These are phyloP conservation scores for Caenorhabditis brenneri DNA, from an alignment of 1,140 invertebrate species.

Conservation along the genomic window DNA sequence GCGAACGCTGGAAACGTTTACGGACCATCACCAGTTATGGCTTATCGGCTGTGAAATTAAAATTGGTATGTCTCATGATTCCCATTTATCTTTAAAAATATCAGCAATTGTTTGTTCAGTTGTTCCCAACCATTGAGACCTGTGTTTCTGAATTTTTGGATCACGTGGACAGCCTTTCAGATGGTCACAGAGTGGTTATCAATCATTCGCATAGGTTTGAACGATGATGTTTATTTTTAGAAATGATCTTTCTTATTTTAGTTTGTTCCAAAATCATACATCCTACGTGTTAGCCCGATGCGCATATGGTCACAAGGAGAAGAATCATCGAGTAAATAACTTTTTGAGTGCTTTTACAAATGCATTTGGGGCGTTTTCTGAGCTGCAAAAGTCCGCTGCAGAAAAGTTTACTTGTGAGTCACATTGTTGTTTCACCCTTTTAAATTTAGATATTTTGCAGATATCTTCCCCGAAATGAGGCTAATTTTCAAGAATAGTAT, in stretches of 20 bases:
- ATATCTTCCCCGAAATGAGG: slow-evolving; percentile 21
- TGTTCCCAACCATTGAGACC: slow-evolving; percentile 39
- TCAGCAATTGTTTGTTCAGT: slow-evolving; percentile 24
- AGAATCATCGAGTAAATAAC: slow-evolving; percentile 27
- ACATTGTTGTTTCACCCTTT: too few species aligned
- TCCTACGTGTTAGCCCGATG: slow-evolving; percentile 52
- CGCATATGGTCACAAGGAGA: slow-evolving; percentile 46
- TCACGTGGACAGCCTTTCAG: slow-evolving; percentile 1
- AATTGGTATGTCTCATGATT: neutral
- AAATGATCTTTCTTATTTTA: slow-evolving; percentile 5
- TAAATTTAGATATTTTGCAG: neutral
- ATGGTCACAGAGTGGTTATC: neutral
- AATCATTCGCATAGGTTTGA: slow-evolving; percentile 28
- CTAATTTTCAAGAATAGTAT: slow-evolving; percentile 6
- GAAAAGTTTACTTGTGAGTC: slow-evolving; percentile 42
- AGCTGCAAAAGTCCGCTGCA: neutral
- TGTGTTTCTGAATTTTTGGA: slow-evolving; percentile 45
- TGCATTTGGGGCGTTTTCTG: slow-evolving; percentile 35
- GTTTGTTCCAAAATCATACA: slow-evolving; percentile 52
- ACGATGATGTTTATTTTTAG: neutral
- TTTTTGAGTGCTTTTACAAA: slow-evolving; percentile 26
- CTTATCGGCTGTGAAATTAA: slow-evolving; percentile 10
- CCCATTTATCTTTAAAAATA: neutral
- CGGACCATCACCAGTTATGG: slow-evolving; percentile 34
- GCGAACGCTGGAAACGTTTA: slow-evolving; percentile 45